These are phyloP conservation scores for Beroe ovata DNA, from an alignment of 37 sponge, comb jelly and placozoan genomes.

Conservation along the genomic window DNA sequence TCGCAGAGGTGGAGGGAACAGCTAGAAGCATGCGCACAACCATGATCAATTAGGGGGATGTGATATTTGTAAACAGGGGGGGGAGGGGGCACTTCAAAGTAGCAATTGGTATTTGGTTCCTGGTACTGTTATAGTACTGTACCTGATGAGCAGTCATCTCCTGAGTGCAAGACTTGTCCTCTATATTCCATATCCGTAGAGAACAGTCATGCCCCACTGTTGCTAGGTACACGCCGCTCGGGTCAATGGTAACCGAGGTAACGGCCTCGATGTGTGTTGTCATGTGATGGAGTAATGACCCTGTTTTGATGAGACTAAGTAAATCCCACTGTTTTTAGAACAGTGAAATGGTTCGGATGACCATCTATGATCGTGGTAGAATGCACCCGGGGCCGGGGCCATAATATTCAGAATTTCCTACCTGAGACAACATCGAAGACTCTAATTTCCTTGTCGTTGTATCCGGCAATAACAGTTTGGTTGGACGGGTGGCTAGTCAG, in stretches of 20 bases:
- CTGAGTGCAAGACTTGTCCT: constrained; percentile 87
- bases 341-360: no score
- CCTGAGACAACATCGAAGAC: constrained; percentile 84
- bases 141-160: constrained; percentile 85
- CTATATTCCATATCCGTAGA: constrained; percentile 88
- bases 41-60: no score
- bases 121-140: background rate
- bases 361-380: no score
- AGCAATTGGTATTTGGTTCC: no score
- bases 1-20: no score
- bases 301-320: no score
- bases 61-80: no score
- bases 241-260: constrained; percentile 87
- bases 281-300: constrained; percentile 82
- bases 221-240: constrained; percentile 88
- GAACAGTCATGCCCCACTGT: constrained; percentile 97
- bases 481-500: constrained; percentile 87
- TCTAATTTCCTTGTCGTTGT: constrained; percentile 89
- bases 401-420: no score
- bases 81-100: no score
- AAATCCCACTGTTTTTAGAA: no score
- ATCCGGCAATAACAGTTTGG: constrained; percentile 81
- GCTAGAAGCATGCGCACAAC: no score
- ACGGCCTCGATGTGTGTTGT: constrained; percentile 93
- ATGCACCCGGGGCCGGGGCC: no score